Evolutionary conservation across 2,888 invertebrate species (phyloP), one percentile per base, ranked within the genome.

Genomic region (Drosophila barbarae): DNA sequence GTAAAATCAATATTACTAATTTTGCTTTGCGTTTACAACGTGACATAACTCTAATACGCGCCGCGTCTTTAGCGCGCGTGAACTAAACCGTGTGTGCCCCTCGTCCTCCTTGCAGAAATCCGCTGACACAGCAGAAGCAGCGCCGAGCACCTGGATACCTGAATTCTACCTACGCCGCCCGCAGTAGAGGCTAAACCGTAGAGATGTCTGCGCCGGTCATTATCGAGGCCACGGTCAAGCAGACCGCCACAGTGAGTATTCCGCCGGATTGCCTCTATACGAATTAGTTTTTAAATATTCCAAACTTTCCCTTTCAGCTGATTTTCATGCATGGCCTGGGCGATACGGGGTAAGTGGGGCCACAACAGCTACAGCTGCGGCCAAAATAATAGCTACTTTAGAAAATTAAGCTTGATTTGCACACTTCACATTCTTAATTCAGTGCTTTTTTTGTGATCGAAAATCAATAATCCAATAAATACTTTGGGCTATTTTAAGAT

Each of bases 241-340:
- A 96, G 85, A 95, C 96, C 34, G 95, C 95, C 30, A 95, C 96
- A 85, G 96, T 96, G 91, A 92, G 93, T 90, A 13, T n/a, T 15
- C 32, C 12, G 13, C 18, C 34, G 30, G 36, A 23, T 18, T 46
- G 5, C 3, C 13, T 8, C 13, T 8, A 5, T 5, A 2, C 13
- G 18, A 30, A 18, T 8, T 30, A 7, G 18, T 12, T 18, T 18
- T 30, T 30, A 13, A 46, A 30, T 30, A 9, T 30, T 46, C 15
- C 30, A 35, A 26, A 23, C 1, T 36, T 66, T 75, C 66, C 74
- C 67, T 95, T 94, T 73, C 92, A 98, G 97, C 91, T 98, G 69
- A 97, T 98, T 88, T 98, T 98, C 90, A 93, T 98, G 83, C 98
- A 98, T 91, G 98, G 98, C 74, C 92, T 98, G 70, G 98, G 98